A percentile compares a stretch with the other conserved stretches of the same genome.
Conservation (phyloP, 2,888 invertebrate genomes). For the Ophion ventricosus region DNA sequence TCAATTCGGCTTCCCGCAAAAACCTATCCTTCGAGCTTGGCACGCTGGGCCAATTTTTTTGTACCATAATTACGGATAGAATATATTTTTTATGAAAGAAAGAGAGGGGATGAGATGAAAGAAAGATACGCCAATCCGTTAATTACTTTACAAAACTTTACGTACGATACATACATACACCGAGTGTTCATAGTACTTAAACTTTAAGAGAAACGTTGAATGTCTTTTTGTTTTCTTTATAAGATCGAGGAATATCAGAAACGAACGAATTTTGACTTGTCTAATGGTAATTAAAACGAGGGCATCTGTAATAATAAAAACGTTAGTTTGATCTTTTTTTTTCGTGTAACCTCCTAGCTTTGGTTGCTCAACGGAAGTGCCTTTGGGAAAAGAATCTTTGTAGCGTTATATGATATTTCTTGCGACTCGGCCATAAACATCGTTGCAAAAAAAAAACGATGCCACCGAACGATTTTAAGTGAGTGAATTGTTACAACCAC, state of each 20-base stretch:
- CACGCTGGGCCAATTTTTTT: constrained; percentile 46
- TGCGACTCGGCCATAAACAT: constrained; percentile 21
- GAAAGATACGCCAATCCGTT: constrained; percentile 29
- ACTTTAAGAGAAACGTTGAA: constrained; percentile 20
- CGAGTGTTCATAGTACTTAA: constrained; percentile 71
- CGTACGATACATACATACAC: constrained; percentile 57
- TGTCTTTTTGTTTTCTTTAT: constrained; percentile 22
- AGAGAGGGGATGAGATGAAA: constrained; percentile 8
- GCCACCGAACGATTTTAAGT: constrained; percentile 16
- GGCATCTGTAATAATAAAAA: constrained; percentile 2
- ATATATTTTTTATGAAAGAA: constrained; percentile 62
- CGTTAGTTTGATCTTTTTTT: constrained; percentile 29
- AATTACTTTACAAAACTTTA: constrained; percentile 47
- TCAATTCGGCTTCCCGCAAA: constrained; percentile 25
- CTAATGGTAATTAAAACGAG: constrained; percentile 13
- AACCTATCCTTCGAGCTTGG: constrained; percentile 20
- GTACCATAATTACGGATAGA: constrained; percentile 68
- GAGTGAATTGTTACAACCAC: constrained; percentile 40
- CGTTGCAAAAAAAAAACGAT: constrained; percentile 19
- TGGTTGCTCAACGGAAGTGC: constrained; percentile 51
- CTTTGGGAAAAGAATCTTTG: constrained; percentile 37
- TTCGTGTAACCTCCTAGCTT: background rate
- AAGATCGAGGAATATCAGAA: constrained; percentile 39
- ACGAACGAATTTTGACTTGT: constrained; percentile 37
- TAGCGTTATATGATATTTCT: constrained; percentile 2